phyloP scores from a whole-genome alignment of 2,797 vertebrate genomes.

The Lerista edwardsae region DNA sequence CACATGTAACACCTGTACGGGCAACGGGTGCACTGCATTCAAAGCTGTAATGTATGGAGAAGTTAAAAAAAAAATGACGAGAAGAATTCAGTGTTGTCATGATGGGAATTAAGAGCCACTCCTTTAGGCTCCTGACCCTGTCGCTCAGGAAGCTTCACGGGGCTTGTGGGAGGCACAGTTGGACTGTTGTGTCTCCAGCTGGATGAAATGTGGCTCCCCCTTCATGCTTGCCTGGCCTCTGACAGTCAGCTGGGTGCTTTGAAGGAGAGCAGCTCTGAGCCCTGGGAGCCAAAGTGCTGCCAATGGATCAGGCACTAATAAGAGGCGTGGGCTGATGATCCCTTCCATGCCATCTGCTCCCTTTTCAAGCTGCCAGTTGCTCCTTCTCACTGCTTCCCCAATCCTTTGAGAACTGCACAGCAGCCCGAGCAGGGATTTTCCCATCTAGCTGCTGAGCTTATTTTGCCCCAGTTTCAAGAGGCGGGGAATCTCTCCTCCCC shows the following conservation, averaged over 20 bases:
- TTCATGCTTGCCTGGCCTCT: neutral
- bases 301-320: slow-evolving; percentile 25
- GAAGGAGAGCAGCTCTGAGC: neutral
- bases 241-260: slow-evolving; percentile 25
- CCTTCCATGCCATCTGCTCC: slow-evolving; percentile 35
- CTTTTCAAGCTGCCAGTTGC: slow-evolving; percentile 8
- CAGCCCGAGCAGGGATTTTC: neutral
- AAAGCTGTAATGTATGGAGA: neutral
- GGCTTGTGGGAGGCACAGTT: neutral
- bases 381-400: neutral
- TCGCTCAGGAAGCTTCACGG: neutral
- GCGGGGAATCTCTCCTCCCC: neutral
- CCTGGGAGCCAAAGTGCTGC: slow-evolving; percentile 9
- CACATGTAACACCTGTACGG: neutral
- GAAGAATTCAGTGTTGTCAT: neutral
- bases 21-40: neutral
- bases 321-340: slow-evolving; percentile 35
- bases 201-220: neutral
- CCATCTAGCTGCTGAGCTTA: neutral
- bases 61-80: neutral
- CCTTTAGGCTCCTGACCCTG: neutral
- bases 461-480: neutral
- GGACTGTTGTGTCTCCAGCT: neutral
- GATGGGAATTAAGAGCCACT: neutral
- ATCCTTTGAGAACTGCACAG: neutral